Base-by-base conservation (phyloP, 1,140 invertebrate species). In the Acromyrmex charruanus region DNA sequence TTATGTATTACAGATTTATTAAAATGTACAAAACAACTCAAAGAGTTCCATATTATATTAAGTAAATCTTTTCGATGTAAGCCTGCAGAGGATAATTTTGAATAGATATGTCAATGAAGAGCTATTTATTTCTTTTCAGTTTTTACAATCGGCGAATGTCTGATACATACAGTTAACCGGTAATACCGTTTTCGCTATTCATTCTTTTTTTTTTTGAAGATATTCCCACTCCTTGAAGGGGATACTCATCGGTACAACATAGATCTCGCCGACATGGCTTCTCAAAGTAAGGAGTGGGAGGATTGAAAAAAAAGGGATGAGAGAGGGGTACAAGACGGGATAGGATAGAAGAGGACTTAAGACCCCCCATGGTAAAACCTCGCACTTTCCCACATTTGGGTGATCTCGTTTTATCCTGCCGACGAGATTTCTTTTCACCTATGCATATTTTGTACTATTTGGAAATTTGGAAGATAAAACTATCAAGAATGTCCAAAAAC, bases 371-470 rank as follows among this genome's bases (percentile, higher is more conserved):
- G 93, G 94, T 92, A 92, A 91, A 91, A 93, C 91, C 94, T 95
- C 94, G 93, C 94, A 95, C 94, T 95, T 94, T 94, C 94, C 94
- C 94, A 95, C 94, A 94, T 95, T 93, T 94, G 94, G 94, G 94
- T 95, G 94, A 95, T 95, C 94, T 90, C 92, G 93, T 95, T 95
- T 95, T 92, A 95, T 95, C 94, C 92, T 92, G 91, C 94, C 94
- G 94, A 93, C 94, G 59, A 92, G 87, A 85, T 91, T 72, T 88
- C 92, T 93, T 91, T 89, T 93, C 93, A 92, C 91, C 87, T 93
- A 89, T 90, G 92, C 92, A 92, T 92, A 92, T 87, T 92, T 93
- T 86, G 87, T 87, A 88, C 87, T 82, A 9, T 84, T 31, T 31
- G 31, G 31, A 31, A 31, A 31, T 61, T 82, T 28, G 61, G 49